Evolutionary conservation across 2,797 vertebrate genomes (phyloP).

Genomic region (Zenarchopterus dispar): DNA sequence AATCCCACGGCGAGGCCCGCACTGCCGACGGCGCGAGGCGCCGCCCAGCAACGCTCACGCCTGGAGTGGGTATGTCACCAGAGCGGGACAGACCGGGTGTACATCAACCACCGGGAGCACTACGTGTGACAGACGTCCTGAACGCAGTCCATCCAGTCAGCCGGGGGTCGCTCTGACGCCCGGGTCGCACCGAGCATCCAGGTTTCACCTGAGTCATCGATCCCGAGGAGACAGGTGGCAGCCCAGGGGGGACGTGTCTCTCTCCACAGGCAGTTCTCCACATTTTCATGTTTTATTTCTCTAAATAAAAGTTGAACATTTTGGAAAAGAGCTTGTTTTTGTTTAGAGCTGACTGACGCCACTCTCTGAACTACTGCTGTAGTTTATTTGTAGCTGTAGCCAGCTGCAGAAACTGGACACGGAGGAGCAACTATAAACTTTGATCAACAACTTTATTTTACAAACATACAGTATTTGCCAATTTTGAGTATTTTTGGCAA

Average conservation of each 20-base stretch:
- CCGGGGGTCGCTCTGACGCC: constrained; percentile 12
- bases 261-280: constrained; percentile 17
- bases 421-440: constrained; percentile 2
- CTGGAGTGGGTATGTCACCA: constrained; percentile 86
- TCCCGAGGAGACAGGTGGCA: constrained; percentile 36
- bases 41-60: constrained; percentile 67
- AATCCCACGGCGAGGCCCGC: constrained; percentile 9
- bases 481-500: constrained; percentile 14
- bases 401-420: constrained; percentile 2
- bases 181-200: constrained; percentile 1
- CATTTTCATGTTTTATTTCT: constrained; percentile 6
- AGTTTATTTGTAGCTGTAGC: constrained; percentile 16
- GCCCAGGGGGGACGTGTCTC: constrained; percentile 6
- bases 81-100: constrained; percentile 79
- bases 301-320: constrained; percentile 2
- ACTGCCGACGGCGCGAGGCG: constrained; percentile 32
- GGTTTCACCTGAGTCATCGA: constrained; percentile 31
- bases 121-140: constrained; percentile 76
- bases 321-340: background rate
- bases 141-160: constrained; percentile 27
- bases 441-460: constrained; percentile 12
- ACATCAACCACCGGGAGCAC: constrained; percentile 85
- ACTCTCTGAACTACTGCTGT: constrained; percentile 6
- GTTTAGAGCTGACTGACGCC: constrained; percentile 2
- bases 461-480: constrained; percentile 4